phyloP scores from a whole-genome alignment of 1,140 invertebrate species.

The Anastrepha obliqua region DNA sequence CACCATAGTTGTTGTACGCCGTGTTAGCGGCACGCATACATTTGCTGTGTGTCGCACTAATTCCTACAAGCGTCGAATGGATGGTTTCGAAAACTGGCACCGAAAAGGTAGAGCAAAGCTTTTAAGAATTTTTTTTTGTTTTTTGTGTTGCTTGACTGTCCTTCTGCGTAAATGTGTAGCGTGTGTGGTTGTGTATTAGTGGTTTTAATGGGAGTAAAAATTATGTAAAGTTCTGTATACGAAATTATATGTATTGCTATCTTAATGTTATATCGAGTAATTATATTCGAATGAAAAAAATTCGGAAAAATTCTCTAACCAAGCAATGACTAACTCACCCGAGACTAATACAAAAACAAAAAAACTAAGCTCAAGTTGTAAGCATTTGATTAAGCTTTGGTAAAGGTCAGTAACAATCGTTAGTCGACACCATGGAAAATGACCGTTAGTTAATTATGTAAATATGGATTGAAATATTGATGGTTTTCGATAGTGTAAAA shows the following conservation, averaged over 20 bases:
- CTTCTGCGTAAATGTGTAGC: not conserved
- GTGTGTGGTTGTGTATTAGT: not conserved
- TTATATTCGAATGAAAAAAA: too few species aligned
- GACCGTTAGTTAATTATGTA: too few species aligned
- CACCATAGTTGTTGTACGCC: not conserved
- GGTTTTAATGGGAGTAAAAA: conserved; percentile 20
- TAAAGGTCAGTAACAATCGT: too few species aligned
- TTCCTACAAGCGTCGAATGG: conserved; percentile 22
- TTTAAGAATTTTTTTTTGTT: not conserved
- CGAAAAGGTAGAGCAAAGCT: conserved; percentile 34
- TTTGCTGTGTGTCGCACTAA: not conserved
- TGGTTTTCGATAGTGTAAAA: too few species aligned
- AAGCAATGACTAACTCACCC: too few species aligned
- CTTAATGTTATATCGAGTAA: too few species aligned
- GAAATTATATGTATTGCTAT: not conserved
- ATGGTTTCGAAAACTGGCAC: not conserved
- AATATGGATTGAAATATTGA: too few species aligned
- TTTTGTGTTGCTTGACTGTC: not conserved
- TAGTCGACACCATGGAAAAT: too few species aligned
- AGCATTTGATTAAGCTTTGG: too few species aligned
- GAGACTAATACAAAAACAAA: too few species aligned
- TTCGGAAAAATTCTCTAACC: too few species aligned
- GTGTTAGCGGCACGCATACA: not conserved
- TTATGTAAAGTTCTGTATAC: not conserved
- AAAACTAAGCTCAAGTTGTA: too few species aligned